Evolutionary conservation across 1,140 invertebrate species (phyloP), one percentile per base, ranked within the genome.

Genomic region (Episyrphus balteatus): DNA sequence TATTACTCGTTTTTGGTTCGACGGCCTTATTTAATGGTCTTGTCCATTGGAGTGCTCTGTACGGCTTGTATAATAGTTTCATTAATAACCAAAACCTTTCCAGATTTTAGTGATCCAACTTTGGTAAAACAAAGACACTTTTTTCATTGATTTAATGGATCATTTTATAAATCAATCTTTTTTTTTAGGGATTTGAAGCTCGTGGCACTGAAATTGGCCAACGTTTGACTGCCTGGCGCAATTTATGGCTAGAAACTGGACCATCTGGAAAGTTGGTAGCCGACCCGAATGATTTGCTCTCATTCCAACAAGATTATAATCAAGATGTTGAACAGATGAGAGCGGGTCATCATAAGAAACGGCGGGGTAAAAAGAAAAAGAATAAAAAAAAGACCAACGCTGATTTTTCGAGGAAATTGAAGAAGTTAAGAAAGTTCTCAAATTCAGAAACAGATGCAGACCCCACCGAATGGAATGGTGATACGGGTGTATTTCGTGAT

Each of bases 191-290:
- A 10, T 95, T 94, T 72, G 88, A 92, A 70, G 84, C 88, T n/a
- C 75, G 90, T 55, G 88, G 88, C 14, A 93, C 90, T 11, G 69
- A 74, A 39, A 74, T 93, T 58, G 78, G 86, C 14, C 75, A 86
- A 59, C 75, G 88, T 42, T 67, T 88, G 46, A 83, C 82, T 44
- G 78, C 89, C 18, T 93, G 87, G 85, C 74, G 83, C 58, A 91
- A 92, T 72, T 77, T 93, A 36, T 71, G 84, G 40, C 80, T 88
- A 57, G 80, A 84, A 55, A 82, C 81, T 8, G 75, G 75, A 57
- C 74, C 78, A 39, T 80, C 78, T 39, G 82, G 80, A 37, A 70
- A 73, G 9, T 73, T 91, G 6, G 80, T 80, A 32, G 76, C 80
- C 19, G 86, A 90, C 70, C 88, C 88, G 14, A 73, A 79, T 51